A percentile compares a stretch with the other conserved stretches of the same genome.
phyloP scores from a whole-genome alignment of 1,140 invertebrate genomes.

The Sarcophaga bullata region DNA sequence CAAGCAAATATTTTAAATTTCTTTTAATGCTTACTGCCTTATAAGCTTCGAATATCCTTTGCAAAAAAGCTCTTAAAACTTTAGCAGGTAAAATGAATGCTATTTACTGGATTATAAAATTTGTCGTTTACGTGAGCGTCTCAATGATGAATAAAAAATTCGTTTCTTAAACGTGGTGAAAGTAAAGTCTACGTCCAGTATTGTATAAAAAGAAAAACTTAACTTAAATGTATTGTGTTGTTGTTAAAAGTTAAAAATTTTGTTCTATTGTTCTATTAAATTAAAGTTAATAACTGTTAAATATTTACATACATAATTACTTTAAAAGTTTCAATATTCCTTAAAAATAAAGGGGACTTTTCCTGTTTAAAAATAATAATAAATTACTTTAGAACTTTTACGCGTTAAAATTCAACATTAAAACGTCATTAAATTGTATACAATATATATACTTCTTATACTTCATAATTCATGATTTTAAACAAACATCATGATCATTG shows the following conservation, averaged over 20 bases:
- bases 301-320: neutral
- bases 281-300: neutral
- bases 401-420: neutral
- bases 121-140: neutral
- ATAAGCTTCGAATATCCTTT: too few relatives aligned
- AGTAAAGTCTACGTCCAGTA: slow-evolving; percentile 2
- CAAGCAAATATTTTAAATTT: too few relatives aligned
- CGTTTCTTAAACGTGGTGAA: neutral
- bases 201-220: neutral
- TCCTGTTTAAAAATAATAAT: neutral
- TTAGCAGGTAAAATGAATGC: too few relatives aligned
- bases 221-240: neutral
- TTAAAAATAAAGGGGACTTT: neutral
- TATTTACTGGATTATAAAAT: neutral
- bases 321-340: neutral
- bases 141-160: neutral
- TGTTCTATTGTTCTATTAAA: neutral
- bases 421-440: too few relatives aligned
- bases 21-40: too few relatives aligned
- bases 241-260: neutral
- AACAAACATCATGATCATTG: too few relatives aligned
- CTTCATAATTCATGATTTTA: too few relatives aligned
- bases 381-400: neutral
- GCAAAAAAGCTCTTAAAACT: too few relatives aligned
- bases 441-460: too few relatives aligned